Percentiles rank a stretch among this genome's conserved stretches.
phyloP scores from a whole-genome alignment of 2,797 vertebrate genomes.

The Babyrousa celebensis region DNA sequence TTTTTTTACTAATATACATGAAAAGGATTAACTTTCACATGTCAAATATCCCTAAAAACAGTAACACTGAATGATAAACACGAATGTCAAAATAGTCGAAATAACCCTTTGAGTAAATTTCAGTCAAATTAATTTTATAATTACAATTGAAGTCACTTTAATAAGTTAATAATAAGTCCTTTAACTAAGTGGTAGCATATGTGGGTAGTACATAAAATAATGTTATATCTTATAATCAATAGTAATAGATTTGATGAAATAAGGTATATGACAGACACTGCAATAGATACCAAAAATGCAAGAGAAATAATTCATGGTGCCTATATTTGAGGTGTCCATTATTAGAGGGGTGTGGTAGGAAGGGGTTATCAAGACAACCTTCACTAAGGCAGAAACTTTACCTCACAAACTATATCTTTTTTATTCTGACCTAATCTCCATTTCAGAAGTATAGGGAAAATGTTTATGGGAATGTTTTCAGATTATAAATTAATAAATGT shows the following conservation, averaged over 20 bases:
- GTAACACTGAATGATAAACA: background rate
- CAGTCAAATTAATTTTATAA: background rate
- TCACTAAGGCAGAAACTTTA: background rate
- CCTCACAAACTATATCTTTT: background rate
- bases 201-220: constrained; percentile 6
- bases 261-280: background rate
- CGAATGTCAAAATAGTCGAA: constrained; percentile 25
- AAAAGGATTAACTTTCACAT: constrained; percentile 46
- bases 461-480: constrained; percentile 14
- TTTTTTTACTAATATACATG: constrained; percentile 10
- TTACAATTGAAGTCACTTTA: background rate
- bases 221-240: constrained; percentile 64
- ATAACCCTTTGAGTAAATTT: constrained; percentile 50
- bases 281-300: background rate
- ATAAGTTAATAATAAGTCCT: background rate
- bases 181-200: background rate
- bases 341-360: background rate
- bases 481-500: constrained; percentile 30
- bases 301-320: background rate
- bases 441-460: background rate
- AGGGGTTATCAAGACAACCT: background rate
- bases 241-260: constrained; percentile 49
- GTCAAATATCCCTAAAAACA: constrained; percentile 28
- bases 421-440: background rate
- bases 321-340: background rate